phyloP scores from a whole-genome alignment of 64 coral and sea anemone genomes.

The Trachythela sp. region DNA sequence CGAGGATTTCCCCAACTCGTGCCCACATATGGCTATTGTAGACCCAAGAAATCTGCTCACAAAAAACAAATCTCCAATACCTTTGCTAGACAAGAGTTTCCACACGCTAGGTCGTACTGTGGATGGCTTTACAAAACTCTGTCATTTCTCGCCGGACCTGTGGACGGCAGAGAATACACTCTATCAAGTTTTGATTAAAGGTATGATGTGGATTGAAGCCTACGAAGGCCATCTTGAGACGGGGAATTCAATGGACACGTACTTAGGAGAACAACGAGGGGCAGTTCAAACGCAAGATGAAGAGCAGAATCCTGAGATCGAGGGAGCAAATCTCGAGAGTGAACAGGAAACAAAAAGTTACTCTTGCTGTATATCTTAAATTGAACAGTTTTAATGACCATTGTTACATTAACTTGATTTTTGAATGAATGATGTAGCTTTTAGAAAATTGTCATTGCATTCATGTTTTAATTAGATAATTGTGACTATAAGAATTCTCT shows the following conservation, averaged over 20 bases:
- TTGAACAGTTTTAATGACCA: background rate
- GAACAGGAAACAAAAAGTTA: background rate
- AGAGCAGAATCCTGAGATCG: background rate
- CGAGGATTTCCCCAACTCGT: background rate
- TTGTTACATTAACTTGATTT: background rate
- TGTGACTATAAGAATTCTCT: no score
- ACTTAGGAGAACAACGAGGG: background rate
- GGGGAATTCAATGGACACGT: background rate
- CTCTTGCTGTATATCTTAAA: background rate
- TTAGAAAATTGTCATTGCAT: no score
- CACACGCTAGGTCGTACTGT: background rate
- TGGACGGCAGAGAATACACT: constrained; percentile 9
- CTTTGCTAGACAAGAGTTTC: background rate
- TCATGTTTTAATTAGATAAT: no score
- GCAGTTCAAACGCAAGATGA: background rate
- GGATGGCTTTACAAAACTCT: background rate
- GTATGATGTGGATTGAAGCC: background rate
- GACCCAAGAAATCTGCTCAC: background rate
- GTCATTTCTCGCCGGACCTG: background rate
- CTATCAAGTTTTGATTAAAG: background rate
- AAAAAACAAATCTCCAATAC: background rate
- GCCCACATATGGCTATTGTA: background rate
- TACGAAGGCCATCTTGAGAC: background rate
- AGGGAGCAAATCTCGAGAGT: background rate
- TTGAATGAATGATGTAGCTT: no score